Evolutionary conservation across 2,113 vertebrate species (phyloP), one percentile per base, ranked within the genome.

Genomic region (Microtus montanus): DNA sequence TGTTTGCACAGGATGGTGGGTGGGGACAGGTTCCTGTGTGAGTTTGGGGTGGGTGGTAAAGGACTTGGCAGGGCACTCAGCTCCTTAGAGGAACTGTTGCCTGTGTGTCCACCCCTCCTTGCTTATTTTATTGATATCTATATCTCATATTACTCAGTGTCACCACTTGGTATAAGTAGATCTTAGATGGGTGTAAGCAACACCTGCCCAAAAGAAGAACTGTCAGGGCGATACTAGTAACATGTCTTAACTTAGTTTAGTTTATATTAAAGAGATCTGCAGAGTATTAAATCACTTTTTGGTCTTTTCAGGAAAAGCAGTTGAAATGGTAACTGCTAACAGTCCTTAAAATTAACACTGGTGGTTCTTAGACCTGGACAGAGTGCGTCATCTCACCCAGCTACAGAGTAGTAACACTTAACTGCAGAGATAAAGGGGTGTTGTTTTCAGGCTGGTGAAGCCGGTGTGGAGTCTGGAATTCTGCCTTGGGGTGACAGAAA

Each of bases 181-280:
- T 79, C 89, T 96, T 96, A 90, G 94, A 74, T 92, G 97, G 96
- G 97, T 96, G 80, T 90, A 97, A 96, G 95, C 96, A 87, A 91
- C 94, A 96, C 94, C 96, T 97, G 95, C 96, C 97, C 98, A 97
- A 95, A 97, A 97, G 97, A 97, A 92, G 95, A 97, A 94, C 86
- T 97, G 96, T 96, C 98, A 95, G 75, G 97, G 96, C 96, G 95
- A 98, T 97, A 94, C 63, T 97, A 96, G 90, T 97, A 63, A 93
- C 92, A 96, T 93, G 89, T 96, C 96, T 97, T 95, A 95, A 96
- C 96, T 96, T 41, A 49, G 86, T 96, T 63, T 88, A 97, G 97
- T 88, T 95, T 92, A 94, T 44, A 74, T 94, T 87, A 97, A 97
- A 93, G 82, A 97, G 96, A 98, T 97, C 97, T 97, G 98, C 96